phyloP scores from a whole-genome alignment of 2,113 vertebrate genomes.

The Clarias magur region DNA sequence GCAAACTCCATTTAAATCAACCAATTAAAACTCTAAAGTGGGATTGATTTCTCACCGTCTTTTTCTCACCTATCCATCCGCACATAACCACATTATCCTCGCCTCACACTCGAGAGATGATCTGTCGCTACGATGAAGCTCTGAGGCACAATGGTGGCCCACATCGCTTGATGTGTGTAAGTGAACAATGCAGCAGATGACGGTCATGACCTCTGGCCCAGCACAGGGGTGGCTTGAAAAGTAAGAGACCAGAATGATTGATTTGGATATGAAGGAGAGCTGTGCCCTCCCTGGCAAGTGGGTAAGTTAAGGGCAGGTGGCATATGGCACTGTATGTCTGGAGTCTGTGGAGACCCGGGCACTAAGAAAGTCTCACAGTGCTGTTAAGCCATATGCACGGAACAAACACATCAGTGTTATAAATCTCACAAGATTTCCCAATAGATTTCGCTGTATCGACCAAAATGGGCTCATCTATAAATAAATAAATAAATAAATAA shows the following conservation, averaged over 20 bases:
- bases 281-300: neutral
- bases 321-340: slow-evolving; percentile 43
- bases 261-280: slow-evolving; percentile 34
- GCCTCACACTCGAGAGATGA: slow-evolving; percentile 22
- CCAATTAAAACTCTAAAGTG: slow-evolving; percentile 49
- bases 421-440: neutral
- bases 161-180: neutral
- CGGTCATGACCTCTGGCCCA: slow-evolving; percentile 26
- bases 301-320: slow-evolving; percentile 37
- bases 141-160: slow-evolving; percentile 3
- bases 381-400: slow-evolving; percentile 13
- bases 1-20: slow-evolving; percentile 48
- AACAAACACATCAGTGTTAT: neutral
- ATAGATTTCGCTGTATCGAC: neutral
- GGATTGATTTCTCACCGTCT: slow-evolving; percentile 48
- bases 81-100: slow-evolving; percentile 34
- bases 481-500: neutral
- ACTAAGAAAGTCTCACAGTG: neutral
- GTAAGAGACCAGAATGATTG: slow-evolving; percentile 37
- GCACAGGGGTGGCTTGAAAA: neutral
- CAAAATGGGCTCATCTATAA: neutral
- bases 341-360: neutral
- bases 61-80: slow-evolving; percentile 21
- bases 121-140: slow-evolving; percentile 22
- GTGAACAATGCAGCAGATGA: slow-evolving; percentile 13